Conservation (phyloP, 2,113 vertebrate species). For the Hemibagrus wyckioides region DNA sequence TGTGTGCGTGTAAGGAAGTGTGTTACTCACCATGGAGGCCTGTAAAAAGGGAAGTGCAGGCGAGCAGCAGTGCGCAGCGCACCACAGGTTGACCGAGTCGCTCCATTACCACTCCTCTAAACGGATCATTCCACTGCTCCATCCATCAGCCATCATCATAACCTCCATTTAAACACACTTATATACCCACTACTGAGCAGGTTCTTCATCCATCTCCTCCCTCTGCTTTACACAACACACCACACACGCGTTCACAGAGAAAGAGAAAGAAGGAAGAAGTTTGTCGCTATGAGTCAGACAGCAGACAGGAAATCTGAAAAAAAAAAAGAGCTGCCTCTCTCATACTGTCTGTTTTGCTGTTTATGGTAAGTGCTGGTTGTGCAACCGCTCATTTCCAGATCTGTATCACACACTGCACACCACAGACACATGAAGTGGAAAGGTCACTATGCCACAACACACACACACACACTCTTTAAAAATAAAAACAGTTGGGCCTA, state of each 20-base stretch:
- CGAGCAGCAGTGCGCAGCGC: constrained; percentile 2
- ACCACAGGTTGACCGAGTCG: not conserved
- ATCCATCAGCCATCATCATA: not conserved
- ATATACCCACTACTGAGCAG: constrained; percentile 9
- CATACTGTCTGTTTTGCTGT: not conserved
- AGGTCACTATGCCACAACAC: not conserved
- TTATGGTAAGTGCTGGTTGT: constrained; percentile 8
- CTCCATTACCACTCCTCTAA: not conserved
- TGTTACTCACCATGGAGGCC: constrained; percentile 3
- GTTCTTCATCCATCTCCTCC: not conserved
- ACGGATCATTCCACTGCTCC: not conserved
- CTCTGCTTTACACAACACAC: not conserved
- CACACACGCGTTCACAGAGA: not conserved
- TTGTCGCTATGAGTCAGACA: constrained; percentile 32
- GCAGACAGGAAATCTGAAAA: constrained; percentile 37
- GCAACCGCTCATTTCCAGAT: not conserved
- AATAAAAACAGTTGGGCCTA: not conserved
- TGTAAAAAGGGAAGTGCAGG: not conserved
- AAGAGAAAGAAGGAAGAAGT: constrained; percentile 1
- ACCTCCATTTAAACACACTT: not conserved
- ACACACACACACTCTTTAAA: not conserved
- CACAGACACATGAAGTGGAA: not conserved
- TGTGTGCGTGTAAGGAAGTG: not conserved
- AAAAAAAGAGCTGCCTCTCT: not conserved
- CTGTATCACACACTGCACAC: not conserved